Conservation (phyloP, 2,888 invertebrate species). For the Apamea sordens region DNA sequence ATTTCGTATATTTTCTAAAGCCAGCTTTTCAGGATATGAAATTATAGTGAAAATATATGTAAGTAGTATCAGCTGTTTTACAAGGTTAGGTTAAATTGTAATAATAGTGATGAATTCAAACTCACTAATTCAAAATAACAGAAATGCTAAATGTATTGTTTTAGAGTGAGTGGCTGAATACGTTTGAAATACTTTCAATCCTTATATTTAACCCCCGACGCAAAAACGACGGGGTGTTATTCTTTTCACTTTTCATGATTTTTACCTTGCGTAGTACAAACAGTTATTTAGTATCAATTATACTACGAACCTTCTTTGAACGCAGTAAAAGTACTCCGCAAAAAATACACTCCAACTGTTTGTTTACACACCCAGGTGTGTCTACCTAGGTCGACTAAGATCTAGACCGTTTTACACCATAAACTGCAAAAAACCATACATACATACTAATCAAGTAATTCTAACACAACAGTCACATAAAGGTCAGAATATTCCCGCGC, state of each 20-base stretch:
- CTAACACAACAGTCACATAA: slow-evolving; percentile 50
- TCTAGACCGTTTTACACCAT: slow-evolving; percentile 11
- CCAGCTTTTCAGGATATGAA: not conserved
- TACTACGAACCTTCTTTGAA: not conserved
- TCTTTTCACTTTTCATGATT: not conserved
- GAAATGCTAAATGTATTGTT: not conserved
- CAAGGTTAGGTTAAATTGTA: not conserved
- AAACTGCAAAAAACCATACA: not conserved
- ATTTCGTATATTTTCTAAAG: not conserved
- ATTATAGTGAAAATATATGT: slow-evolving; percentile 12
- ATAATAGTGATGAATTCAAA: not conserved
- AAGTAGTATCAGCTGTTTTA: too few relatives aligned
- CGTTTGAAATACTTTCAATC: not conserved
- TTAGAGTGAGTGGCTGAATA: not conserved
- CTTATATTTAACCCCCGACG: too few relatives aligned
- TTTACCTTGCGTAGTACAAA: not conserved
- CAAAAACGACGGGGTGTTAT: too few relatives aligned
- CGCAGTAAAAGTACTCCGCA: not conserved
- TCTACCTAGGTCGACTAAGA: not conserved
- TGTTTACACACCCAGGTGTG: slow-evolving; percentile 32
- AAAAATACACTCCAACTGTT: not conserved
- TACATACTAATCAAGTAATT: slow-evolving; percentile 36
- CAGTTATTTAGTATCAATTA: not conserved
- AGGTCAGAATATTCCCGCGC: slow-evolving; percentile 71
- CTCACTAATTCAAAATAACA: not conserved